These are phyloP conservation scores for Machimus rusticus DNA, from an alignment of 2,888 invertebrate species.

Conservation along the genomic window DNA sequence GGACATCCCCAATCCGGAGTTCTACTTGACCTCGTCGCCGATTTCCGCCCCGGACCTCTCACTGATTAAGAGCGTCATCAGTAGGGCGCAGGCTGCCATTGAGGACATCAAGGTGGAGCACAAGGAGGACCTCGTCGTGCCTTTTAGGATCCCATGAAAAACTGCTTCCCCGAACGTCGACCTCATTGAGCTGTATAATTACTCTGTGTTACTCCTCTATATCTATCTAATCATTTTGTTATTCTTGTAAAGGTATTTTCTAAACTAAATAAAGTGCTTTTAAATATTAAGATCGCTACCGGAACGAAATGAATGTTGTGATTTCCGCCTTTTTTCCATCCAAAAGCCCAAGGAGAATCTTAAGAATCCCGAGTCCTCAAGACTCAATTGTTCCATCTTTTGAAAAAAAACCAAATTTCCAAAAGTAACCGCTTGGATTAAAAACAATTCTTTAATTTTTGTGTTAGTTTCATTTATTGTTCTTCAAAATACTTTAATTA, in stretches of 20 bases:
- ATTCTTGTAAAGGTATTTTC: slow-evolving; percentile 13
- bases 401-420: no score
- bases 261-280: slow-evolving; percentile 24
- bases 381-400: no score
- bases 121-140: slow-evolving; percentile 88
- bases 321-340: neutral
- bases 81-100: slow-evolving; percentile 75
- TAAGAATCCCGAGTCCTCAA: neutral
- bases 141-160: slow-evolving; percentile 76
- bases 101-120: slow-evolving; percentile 85
- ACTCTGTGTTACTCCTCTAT: neutral
- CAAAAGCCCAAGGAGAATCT: neutral
- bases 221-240: neutral
- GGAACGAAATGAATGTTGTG: neutral
- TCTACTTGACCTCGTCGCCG: slow-evolving; percentile 70
- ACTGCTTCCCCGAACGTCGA: slow-evolving; percentile 53
- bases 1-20: slow-evolving; percentile 80
- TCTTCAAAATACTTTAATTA: no score
- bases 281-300: neutral
- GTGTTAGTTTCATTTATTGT: no score
- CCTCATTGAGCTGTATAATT: neutral
- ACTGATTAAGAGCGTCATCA: slow-evolving; percentile 76
- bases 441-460: no score
- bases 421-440: no score
- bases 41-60: slow-evolving; percentile 71